Evolutionary conservation across 2,888 invertebrate genomes (phyloP).

Genomic region (Hydraecia micacea): DNA sequence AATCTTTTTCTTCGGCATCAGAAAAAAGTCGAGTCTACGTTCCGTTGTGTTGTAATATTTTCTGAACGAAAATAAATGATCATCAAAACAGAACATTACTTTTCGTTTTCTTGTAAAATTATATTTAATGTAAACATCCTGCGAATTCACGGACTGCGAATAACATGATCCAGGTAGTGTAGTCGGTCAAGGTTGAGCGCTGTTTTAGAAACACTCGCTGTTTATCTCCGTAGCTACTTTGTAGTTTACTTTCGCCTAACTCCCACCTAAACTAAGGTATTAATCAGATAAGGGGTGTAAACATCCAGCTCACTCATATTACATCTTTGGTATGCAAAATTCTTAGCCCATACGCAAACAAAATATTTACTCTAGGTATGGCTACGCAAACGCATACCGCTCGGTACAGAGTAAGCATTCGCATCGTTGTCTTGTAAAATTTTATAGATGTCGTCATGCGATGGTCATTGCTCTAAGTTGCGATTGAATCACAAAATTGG

Average conservation of each 20-base stretch:
- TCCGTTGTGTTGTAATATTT: slow-evolving; percentile 16
- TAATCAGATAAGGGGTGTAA: slow-evolving; percentile 71
- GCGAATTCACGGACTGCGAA: slow-evolving; percentile 69
- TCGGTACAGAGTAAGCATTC: slow-evolving; percentile 45
- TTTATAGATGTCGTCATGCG: slow-evolving; percentile 70
- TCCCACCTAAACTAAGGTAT: slow-evolving; percentile 64
- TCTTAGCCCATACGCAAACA: slow-evolving; percentile 59
- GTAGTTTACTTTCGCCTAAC: slow-evolving; percentile 69
- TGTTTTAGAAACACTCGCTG: slow-evolving; percentile 70
- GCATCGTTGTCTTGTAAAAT: slow-evolving; percentile 61
- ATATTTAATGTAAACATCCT: slow-evolving; percentile 80
- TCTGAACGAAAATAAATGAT: slow-evolving; percentile 55
- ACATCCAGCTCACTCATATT: slow-evolving; percentile 63
- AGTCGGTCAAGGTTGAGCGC: slow-evolving; percentile 83
- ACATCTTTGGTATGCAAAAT: slow-evolving; percentile 65
- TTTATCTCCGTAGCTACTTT: slow-evolving; percentile 72
- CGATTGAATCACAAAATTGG: slow-evolving; percentile 69
- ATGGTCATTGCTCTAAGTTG: slow-evolving; percentile 70
- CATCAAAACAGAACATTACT: slow-evolving; percentile 61
- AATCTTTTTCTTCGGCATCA: slow-evolving; percentile 30
- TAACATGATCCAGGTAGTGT: slow-evolving; percentile 78
- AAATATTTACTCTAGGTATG: slow-evolving; percentile 67
- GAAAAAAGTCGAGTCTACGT: slow-evolving; percentile 3
- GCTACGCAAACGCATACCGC: slow-evolving; percentile 40
- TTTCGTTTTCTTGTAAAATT: slow-evolving; percentile 67